phyloP scores from a whole-genome alignment of 2,113 vertebrate genomes.

The Barnardius zonarius region DNA sequence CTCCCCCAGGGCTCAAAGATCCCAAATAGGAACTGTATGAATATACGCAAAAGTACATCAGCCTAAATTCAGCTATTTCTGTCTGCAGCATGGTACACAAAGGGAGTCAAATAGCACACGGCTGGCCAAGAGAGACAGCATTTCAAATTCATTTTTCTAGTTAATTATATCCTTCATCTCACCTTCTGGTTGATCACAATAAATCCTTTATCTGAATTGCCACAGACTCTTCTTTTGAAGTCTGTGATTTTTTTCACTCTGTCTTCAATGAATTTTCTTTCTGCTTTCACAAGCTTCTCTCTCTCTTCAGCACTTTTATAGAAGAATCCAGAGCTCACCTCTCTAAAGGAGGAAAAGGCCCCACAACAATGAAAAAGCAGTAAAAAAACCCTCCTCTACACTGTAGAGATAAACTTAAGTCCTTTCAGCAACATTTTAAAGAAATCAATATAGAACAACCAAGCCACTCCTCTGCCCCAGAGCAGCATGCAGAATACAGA shows the following conservation, averaged over 20 bases:
- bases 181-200: slow-evolving; percentile 99
- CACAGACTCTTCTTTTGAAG: slow-evolving; percentile 87
- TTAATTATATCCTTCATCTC: background rate
- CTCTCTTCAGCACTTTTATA: slow-evolving; percentile 95
- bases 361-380: background rate
- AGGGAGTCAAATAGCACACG: accelerated
- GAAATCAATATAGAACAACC: background rate
- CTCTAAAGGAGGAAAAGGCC: slow-evolving; percentile 56
- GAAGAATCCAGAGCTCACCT: slow-evolving; percentile 99
- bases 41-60: background rate
- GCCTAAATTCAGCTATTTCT: background rate
- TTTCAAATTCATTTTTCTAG: background rate
- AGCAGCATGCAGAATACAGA: background rate
- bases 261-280: slow-evolving; percentile 96
- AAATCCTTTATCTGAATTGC: slow-evolving; percentile 88
- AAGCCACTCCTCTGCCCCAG: background rate
- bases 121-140: background rate
- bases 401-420: background rate
- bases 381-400: background rate
- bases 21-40: background rate
- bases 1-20: background rate
- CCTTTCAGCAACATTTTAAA: background rate
- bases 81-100: background rate
- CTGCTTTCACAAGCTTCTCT: slow-evolving; percentile 92
- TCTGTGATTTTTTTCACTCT: slow-evolving; percentile 92